These are phyloP conservation scores for Holothuria scabra DNA, from an alignment of 53 echinoderm and acorn worm genomes.

Conservation along the genomic window DNA sequence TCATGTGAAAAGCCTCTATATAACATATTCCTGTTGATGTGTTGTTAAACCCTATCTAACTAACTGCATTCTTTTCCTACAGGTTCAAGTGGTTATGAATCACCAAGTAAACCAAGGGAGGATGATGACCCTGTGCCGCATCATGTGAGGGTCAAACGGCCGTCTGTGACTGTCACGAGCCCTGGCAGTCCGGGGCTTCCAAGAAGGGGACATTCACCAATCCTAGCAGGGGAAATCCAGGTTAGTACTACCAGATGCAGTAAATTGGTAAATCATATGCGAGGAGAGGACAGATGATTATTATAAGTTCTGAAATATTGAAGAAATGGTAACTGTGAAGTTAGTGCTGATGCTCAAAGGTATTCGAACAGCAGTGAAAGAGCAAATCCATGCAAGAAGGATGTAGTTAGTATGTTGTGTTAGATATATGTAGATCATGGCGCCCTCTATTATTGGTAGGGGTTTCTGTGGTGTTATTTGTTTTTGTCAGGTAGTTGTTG, in stretches of 20 bases:
- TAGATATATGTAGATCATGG: too few relatives aligned
- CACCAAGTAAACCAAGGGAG: slow-evolving; percentile 71
- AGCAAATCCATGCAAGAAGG: too few relatives aligned
- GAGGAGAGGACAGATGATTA: not conserved
- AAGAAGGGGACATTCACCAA: slow-evolving; percentile 77
- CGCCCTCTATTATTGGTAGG: too few relatives aligned
- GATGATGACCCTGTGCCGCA: slow-evolving; percentile 85
- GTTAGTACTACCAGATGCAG: slow-evolving; percentile 19
- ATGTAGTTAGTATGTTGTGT: too few relatives aligned
- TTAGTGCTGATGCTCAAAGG: too few relatives aligned
- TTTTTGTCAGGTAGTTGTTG: too few relatives aligned
- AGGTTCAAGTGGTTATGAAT: slow-evolving; percentile 99
- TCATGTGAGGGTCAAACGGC: slow-evolving; percentile 76
- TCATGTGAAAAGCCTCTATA: too few relatives aligned
- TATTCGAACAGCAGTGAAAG: too few relatives aligned
- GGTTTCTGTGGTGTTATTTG: too few relatives aligned
- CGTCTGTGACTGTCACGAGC: slow-evolving; percentile 94
- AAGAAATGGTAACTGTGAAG: too few relatives aligned
- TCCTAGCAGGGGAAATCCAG: slow-evolving; percentile 83
- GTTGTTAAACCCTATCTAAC: too few relatives aligned
- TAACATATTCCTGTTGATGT: too few relatives aligned
- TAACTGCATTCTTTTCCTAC: not conserved
- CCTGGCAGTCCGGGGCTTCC: slow-evolving; percentile 95
- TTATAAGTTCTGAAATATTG: not conserved
- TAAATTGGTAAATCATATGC: not conserved